These are phyloP conservation scores for Rhysida immarginata DNA, from an alignment of 1,140 invertebrate genomes.

Conservation along the genomic window DNA sequence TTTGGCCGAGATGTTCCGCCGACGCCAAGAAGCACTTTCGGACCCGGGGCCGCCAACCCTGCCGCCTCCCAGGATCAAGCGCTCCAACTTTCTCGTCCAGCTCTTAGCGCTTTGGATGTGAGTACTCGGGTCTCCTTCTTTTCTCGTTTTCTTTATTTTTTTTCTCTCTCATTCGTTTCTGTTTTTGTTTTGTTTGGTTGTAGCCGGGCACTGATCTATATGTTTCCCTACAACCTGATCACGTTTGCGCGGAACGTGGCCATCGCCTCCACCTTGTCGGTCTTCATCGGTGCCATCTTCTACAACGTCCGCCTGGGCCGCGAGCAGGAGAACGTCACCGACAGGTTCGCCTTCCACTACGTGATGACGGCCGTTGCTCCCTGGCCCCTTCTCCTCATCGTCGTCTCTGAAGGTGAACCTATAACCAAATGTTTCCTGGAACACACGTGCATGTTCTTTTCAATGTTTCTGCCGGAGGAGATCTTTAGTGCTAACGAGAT, in stretches of 20 bases:
- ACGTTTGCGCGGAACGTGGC: constrained; percentile 58
- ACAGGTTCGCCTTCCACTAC: constrained; percentile 66
- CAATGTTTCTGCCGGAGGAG: no score
- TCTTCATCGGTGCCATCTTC: constrained; percentile 70
- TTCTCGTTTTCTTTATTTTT: neutral
- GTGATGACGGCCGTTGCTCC: constrained; percentile 54
- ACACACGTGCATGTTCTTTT: no score
- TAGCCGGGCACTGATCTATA: constrained; percentile 55
- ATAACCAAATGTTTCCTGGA: no score
- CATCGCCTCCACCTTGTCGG: constrained; percentile 57
- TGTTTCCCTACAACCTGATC: constrained; percentile 68
- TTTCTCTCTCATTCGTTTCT: neutral
- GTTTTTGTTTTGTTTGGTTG: constrained; percentile 20
- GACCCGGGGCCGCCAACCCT: constrained; percentile 60
- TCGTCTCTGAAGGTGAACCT: constrained; percentile 45
- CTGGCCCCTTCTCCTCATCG: constrained; percentile 56
- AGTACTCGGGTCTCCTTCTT: no score
- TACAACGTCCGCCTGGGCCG: constrained; percentile 54
- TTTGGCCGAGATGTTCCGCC: constrained; percentile 60
- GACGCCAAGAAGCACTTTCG: constrained; percentile 45
- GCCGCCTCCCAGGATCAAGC: constrained; percentile 46
- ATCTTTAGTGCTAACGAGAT: no score
- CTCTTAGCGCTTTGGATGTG: constrained; percentile 53
- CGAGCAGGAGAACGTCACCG: constrained; percentile 29
- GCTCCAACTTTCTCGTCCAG: constrained; percentile 44